Conservation (phyloP, 2,797 vertebrate genomes). For the Bradypodion pumilum region DNA sequence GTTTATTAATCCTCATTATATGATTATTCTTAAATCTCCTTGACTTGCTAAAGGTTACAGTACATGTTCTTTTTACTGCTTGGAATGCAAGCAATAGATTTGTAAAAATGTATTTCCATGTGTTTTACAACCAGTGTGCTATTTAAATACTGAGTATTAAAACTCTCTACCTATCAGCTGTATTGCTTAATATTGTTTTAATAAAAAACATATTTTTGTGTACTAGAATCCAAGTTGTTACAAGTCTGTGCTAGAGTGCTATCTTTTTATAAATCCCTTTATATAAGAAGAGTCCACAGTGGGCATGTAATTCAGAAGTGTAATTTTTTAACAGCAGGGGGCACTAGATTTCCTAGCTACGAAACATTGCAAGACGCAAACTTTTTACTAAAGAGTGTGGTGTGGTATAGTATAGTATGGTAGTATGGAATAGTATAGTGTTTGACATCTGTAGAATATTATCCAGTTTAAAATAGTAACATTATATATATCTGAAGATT, state of each 20-base stretch:
- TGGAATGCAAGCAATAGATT: background rate
- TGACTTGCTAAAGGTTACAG: background rate
- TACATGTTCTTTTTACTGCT: background rate
- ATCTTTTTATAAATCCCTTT: background rate
- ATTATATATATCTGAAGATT: conserved; percentile 34
- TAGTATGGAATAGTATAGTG: background rate
- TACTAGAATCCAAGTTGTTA: background rate
- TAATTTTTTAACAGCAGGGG: conserved; percentile 64
- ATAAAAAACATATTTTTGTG: background rate
- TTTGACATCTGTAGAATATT: conserved; percentile 12
- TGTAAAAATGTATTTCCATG: background rate
- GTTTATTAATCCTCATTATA: background rate
- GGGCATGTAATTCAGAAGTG: background rate
- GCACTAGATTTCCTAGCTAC: conserved; percentile 58
- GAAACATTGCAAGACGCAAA: conserved; percentile 15
- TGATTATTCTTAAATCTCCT: background rate
- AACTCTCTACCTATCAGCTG: background rate
- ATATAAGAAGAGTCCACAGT: background rate
- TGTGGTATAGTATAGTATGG: background rate
- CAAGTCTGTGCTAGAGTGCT: fast-evolving
- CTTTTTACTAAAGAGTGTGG: conserved; percentile 3
- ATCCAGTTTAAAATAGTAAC: conserved; percentile 25
- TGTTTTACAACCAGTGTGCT: background rate
- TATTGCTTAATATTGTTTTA: background rate
- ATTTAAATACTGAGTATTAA: background rate